Conservation (phyloP, 2,797 vertebrate species). For the Yasuhikotakia modesta region DNA sequence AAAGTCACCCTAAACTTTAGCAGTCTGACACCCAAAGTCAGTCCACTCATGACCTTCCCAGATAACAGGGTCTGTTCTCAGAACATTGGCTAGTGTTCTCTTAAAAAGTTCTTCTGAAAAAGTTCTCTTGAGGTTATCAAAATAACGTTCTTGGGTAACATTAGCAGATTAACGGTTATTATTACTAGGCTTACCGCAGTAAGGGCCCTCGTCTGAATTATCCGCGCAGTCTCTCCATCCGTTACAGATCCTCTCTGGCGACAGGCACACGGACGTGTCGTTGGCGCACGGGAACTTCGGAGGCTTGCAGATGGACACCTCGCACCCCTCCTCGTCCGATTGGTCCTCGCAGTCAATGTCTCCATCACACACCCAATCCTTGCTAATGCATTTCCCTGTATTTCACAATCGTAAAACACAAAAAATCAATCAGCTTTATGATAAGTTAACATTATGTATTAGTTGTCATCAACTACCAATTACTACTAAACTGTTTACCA, state of each 20-base stretch:
- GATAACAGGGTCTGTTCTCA: background rate
- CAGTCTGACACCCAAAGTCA: background rate
- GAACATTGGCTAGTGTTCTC: no score
- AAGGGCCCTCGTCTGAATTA: conserved; percentile 84
- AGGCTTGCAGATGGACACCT: conserved; percentile 80
- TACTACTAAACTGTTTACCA: background rate
- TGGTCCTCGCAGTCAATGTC: conserved; percentile 88
- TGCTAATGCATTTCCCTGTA: conserved; percentile 84
- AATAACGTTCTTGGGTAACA: no score
- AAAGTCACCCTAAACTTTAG: background rate
- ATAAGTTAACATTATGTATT: background rate
- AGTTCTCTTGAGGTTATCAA: no score
- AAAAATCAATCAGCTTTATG: background rate
- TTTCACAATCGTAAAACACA: background rate
- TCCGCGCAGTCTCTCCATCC: conserved; percentile 83
- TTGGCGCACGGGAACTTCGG: conserved; percentile 86
- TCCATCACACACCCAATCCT: conserved; percentile 87
- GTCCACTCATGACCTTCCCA: background rate
- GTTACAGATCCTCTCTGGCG: conserved; percentile 86
- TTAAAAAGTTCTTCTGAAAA: no score
- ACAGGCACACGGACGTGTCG: conserved; percentile 83
- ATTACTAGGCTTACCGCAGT: conserved; percentile 76
- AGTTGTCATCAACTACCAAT: background rate
- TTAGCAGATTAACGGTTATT: no score
- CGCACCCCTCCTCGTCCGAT: conserved; percentile 86